phyloP scores from a whole-genome alignment of 2,888 invertebrate species.

The Agrenia bidenticulata region DNA sequence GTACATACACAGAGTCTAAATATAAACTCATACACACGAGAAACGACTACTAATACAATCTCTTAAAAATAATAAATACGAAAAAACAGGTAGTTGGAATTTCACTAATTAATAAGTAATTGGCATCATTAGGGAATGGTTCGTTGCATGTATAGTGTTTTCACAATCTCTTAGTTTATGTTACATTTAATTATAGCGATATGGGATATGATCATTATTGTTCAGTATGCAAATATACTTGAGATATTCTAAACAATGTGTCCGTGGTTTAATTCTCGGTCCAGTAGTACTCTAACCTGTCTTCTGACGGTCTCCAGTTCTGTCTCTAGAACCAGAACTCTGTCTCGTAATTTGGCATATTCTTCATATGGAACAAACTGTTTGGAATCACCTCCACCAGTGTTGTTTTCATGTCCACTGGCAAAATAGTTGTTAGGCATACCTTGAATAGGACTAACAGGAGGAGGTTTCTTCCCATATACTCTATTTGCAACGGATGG shows the following conservation, averaged over 20 bases:
- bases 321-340: slow-evolving; percentile 43
- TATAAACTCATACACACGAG: too few relatives aligned
- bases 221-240: too few relatives aligned
- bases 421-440: neutral
- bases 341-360: slow-evolving; percentile 44
- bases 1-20: too few relatives aligned
- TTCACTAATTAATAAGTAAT: too few relatives aligned
- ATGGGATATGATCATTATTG: too few relatives aligned
- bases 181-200: too few relatives aligned
- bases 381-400: slow-evolving; percentile 26
- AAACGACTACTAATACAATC: too few relatives aligned
- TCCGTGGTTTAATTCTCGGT: slow-evolving; percentile 41
- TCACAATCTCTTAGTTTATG: too few relatives aligned
- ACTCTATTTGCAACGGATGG: slow-evolving; percentile 6
- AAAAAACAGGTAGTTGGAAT: too few relatives aligned
- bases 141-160: too few relatives aligned
- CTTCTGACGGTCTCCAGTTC: slow-evolving; percentile 46
- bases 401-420: slow-evolving; percentile 1
- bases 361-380: slow-evolving; percentile 45
- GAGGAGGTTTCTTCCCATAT: slow-evolving; percentile 32
- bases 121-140: too few relatives aligned
- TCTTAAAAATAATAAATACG: too few relatives aligned
- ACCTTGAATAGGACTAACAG: slow-evolving; percentile 19
- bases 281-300: slow-evolving; percentile 43
- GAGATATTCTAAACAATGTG: slow-evolving; percentile 49